Base-by-base conservation (phyloP, 2,888 invertebrate genomes). In the Branchellion lobata region DNA sequence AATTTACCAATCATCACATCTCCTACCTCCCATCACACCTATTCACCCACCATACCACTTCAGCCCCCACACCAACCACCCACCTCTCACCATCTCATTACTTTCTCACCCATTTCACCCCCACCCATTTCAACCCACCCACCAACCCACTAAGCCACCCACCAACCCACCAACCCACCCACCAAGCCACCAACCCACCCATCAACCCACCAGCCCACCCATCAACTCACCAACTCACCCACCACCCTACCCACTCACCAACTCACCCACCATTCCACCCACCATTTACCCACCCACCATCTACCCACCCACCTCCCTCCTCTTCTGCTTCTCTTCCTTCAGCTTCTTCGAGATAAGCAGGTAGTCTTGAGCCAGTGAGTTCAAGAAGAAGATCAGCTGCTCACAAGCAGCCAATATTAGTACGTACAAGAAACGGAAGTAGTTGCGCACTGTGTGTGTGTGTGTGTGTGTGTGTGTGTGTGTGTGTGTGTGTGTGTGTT, bases 281-380 rank as follows among this genome's bases (percentile, higher is more conserved):
- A 75, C 29, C 29, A 73, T 40, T 21, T 0, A 34, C 27, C 1
- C 33, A 73, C 40, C 21, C 8, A 27, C 18, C 3, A 18, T 2
- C 5, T 1, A 24, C 74, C n/a, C 47, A 21, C 47, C 29, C 57
- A 76, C 77, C 68, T 83, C 79, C 81, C 86, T 87, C 57, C 85
- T 84, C 21, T 78, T 61, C 27, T 84, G 93, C 88, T 96, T 96
- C 86, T 99, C 98, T 81, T 92, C 91, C 0, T 92, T 91, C 79
- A 99, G 90, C 40, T 94, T 93, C 83, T 92, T 92, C 29, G 96
- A 93, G 0, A 99, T 95, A 86, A 95, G 96, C 85, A 98, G 91
- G 88, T 97, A 97, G 88, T 98, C 96, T 78, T 93, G 91, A 0
- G 98, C 97, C 85, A 94, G 92, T 84, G 90, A 91, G 89, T 97